Conservation (phyloP, 2,888 invertebrate species). For the Platycheirus albimanus region DNA sequence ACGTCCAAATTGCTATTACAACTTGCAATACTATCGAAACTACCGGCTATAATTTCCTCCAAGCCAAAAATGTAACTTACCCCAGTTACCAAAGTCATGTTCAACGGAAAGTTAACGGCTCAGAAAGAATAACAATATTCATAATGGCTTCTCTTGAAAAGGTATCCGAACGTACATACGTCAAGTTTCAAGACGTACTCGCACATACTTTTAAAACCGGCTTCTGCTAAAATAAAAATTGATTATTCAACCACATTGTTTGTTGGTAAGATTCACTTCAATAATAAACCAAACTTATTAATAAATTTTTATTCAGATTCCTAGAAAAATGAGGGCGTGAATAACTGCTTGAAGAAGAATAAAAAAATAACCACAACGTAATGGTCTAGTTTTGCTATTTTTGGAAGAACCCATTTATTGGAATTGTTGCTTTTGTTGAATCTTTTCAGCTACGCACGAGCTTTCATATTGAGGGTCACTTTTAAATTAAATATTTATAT, state of each 20-base stretch:
- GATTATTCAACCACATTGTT: slow-evolving; percentile 12
- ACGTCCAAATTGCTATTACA: no score
- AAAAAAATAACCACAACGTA: no score
- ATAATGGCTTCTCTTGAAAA: slow-evolving; percentile 22
- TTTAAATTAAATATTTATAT: no score
- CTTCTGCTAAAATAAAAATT: slow-evolving; percentile 8
- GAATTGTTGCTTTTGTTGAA: background rate
- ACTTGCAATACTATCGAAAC: no score
- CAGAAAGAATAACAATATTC: slow-evolving; percentile 9
- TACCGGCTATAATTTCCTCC: background rate
- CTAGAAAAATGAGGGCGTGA: slow-evolving; percentile 3
- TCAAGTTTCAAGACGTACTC: no score
- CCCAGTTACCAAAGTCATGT: slow-evolving; percentile 22
- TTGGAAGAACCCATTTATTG: slow-evolving; percentile 39
- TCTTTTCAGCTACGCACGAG: background rate
- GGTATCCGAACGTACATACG: slow-evolving; percentile 4
- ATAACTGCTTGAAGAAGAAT: background rate
- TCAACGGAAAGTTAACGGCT: slow-evolving; percentile 39
- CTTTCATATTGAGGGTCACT: background rate
- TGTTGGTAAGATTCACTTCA: slow-evolving; percentile 8
- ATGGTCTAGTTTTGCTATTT: slow-evolving; percentile 37
- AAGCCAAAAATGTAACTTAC: slow-evolving; percentile 7
- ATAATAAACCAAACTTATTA: slow-evolving; percentile 21
- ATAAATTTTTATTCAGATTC: slow-evolving; percentile 16
- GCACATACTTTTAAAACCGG: slow-evolving; percentile 43